These are phyloP conservation scores for Petrolisthes cinctipes DNA, from an alignment of 2,888 invertebrate genomes.

Conservation along the genomic window DNA sequence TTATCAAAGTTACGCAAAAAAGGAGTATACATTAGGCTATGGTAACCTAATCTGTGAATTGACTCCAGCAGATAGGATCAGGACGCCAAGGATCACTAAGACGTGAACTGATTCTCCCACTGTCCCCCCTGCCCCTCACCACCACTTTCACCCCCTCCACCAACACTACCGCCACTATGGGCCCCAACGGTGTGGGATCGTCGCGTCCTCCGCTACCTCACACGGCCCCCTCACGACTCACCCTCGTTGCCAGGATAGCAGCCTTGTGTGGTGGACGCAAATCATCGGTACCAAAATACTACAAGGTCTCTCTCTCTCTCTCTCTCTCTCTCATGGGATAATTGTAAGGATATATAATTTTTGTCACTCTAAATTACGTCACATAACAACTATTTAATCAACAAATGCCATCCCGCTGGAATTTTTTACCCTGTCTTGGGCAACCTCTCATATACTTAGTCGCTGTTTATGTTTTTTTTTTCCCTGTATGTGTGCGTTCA, in stretches of 20 bases:
- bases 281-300: not conserved
- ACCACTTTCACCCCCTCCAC: constrained; percentile 11
- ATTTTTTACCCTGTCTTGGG: too few relatives aligned
- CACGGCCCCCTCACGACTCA: not conserved
- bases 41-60: too few relatives aligned
- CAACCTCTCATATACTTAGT: too few relatives aligned
- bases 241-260: constrained; percentile 22
- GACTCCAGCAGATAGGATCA: too few relatives aligned
- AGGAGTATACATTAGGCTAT: too few relatives aligned
- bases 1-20: too few relatives aligned
- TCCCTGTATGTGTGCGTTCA: too few relatives aligned
- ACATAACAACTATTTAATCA: too few relatives aligned
- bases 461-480: too few relatives aligned
- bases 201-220: not conserved
- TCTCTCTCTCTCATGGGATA: not conserved
- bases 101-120: constrained; percentile 15
- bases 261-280: constrained; percentile 12
- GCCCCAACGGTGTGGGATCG: constrained; percentile 39
- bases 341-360: too few relatives aligned
- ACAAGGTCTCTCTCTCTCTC: not conserved
- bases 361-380: not conserved
- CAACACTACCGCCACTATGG: constrained; percentile 9
- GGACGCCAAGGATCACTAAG: not conserved
- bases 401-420: too few relatives aligned
- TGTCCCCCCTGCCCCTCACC: constrained; percentile 13